These are phyloP conservation scores for Cichladusa arquata DNA, from an alignment of 2,113 vertebrate genomes.

Conservation along the genomic window DNA sequence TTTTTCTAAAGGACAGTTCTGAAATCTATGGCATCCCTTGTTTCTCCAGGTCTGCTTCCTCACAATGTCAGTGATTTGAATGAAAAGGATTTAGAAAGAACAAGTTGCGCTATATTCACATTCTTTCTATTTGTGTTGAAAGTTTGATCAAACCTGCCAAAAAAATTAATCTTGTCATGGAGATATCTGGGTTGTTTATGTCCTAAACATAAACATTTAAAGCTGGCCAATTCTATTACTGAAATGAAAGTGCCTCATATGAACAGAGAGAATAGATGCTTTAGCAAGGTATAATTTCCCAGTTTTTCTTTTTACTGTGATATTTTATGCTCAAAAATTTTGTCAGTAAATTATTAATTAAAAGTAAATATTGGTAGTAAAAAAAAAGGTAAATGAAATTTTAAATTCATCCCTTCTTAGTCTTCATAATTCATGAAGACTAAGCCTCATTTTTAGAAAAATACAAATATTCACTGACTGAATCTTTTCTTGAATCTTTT, in stretches of 20 bases:
- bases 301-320: not conserved
- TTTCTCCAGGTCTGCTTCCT: not conserved
- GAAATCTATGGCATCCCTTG: not conserved
- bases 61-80: not conserved
- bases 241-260: not conserved
- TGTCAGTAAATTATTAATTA: not conserved
- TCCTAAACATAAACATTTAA: not conserved
- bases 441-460: not conserved
- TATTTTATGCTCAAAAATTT: not conserved
- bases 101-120: not conserved
- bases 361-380: not conserved
- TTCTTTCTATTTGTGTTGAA: not conserved
- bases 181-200: not conserved
- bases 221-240: not conserved
- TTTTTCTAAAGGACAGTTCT: not conserved
- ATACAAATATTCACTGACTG: not conserved
- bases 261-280: not conserved
- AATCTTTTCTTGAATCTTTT: not conserved
- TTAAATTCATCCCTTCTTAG: not conserved
- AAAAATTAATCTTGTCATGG: not conserved
- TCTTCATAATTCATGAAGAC: not conserved
- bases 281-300: not conserved
- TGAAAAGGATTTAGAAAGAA: not conserved
- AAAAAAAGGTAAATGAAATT: not conserved
- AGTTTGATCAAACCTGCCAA: not conserved